phyloP scores from a whole-genome alignment of 1,140 invertebrate species.

The Sipha flava region DNA sequence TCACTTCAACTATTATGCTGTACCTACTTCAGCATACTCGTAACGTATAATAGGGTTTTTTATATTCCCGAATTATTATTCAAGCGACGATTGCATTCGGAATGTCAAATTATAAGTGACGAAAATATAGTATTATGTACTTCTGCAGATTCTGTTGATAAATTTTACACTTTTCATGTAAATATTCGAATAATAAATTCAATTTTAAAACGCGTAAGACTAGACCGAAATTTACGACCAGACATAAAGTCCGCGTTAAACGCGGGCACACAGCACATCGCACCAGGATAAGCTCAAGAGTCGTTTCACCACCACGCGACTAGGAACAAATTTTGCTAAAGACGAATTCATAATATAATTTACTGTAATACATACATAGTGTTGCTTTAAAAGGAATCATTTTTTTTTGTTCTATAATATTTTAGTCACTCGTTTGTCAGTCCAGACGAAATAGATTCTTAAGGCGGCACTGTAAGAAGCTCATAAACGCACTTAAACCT shows the following conservation, averaged over 20 bases:
- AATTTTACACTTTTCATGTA: not conserved
- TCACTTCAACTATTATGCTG: too few species aligned
- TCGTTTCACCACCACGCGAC: too few species aligned
- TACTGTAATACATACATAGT: too few species aligned
- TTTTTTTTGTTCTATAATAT: not conserved
- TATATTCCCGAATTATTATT: not conserved
- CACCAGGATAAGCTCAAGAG: not conserved
- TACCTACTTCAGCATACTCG: too few species aligned
- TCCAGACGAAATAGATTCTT: not conserved
- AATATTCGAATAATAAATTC: not conserved
- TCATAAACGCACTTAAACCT: not conserved
- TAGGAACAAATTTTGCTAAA: too few species aligned
- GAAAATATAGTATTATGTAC: not conserved
- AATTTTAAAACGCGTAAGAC: not conserved
- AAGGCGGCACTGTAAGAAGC: not conserved
- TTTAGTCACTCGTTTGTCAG: not conserved
- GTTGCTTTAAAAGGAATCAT: not conserved
- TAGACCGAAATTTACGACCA: not conserved
- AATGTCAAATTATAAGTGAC: not conserved
- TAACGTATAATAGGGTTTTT: not conserved
- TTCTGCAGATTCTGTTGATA: not conserved
- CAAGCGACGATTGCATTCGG: not conserved
- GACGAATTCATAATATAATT: too few species aligned
- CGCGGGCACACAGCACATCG: not conserved
- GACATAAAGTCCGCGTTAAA: not conserved